phyloP scores from a whole-genome alignment of 2,888 invertebrate genomes.

The Brachyptera putata region DNA sequence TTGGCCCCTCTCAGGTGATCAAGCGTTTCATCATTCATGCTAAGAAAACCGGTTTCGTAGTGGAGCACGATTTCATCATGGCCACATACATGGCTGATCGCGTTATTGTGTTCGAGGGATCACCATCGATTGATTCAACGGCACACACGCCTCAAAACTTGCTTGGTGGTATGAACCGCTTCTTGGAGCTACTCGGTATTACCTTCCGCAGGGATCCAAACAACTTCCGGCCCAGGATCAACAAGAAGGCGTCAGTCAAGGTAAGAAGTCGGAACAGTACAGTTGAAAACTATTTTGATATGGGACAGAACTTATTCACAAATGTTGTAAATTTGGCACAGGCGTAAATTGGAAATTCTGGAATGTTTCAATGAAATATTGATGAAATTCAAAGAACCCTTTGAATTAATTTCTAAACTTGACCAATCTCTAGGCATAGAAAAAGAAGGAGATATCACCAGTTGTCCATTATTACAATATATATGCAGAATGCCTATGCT shows the following conservation, averaged over 20 bases:
- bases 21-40: slow-evolving; percentile 89
- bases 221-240: slow-evolving; percentile 97
- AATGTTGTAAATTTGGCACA: too few species aligned
- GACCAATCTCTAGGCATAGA: too few species aligned
- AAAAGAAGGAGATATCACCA: too few species aligned
- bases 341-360: not conserved
- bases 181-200: slow-evolving; percentile 91
- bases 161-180: slow-evolving; percentile 96
- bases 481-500: too few species aligned
- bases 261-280: slow-evolving; percentile 44
- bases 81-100: slow-evolving; percentile 98
- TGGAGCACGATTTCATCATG: slow-evolving; percentile 99
- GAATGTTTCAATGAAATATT: too few species aligned
- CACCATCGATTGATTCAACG: slow-evolving; percentile 80
- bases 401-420: too few species aligned
- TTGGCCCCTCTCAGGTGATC: slow-evolving; percentile 2
- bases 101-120: slow-evolving; percentile 97
- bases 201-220: slow-evolving; percentile 98
- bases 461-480: too few species aligned
- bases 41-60: slow-evolving; percentile 98
- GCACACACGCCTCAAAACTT: slow-evolving; percentile 92
- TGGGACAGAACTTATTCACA: not conserved
- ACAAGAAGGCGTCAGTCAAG: slow-evolving; percentile 94
- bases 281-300: not conserved
- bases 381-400: too few species aligned